A percentile compares a stretch with the other conserved stretches of the same genome.
These are phyloP conservation scores for Nestor notabilis DNA, from an alignment of 2,113 vertebrate species.

Conservation along the genomic window DNA sequence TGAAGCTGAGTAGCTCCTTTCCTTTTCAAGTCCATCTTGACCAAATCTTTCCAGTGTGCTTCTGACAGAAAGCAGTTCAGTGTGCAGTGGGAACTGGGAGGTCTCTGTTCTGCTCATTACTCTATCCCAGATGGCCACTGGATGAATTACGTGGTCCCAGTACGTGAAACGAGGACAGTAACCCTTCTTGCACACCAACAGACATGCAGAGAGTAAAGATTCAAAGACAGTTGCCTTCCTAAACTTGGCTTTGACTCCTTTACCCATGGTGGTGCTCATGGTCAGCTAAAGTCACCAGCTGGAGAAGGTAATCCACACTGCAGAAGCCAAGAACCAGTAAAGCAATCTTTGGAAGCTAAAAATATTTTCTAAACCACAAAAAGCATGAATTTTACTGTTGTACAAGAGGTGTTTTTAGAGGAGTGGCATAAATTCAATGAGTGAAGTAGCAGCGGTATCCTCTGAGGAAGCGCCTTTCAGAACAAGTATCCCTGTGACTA, in stretches of 20 bases:
- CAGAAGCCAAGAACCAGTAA: background rate
- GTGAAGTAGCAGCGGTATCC: background rate
- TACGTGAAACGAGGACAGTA: background rate
- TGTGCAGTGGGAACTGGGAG: background rate
- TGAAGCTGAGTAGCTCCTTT: background rate
- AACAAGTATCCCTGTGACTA: background rate
- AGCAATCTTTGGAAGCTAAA: background rate
- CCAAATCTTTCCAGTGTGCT: background rate
- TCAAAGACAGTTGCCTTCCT: background rate
- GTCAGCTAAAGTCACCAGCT: background rate
- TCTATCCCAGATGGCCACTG: background rate
- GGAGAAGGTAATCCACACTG: background rate
- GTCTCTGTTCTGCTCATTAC: background rate
- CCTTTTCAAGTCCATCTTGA: background rate
- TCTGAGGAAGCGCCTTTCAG: background rate
- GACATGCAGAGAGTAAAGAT: background rate
- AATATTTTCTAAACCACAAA: background rate
- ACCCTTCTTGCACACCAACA: background rate
- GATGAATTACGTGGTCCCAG: background rate
- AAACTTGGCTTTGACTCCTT: background rate
- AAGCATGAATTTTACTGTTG: background rate
- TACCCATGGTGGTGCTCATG: accelerated
- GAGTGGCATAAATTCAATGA: background rate
- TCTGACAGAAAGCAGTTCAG: background rate
- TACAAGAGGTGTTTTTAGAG: background rate